Percentiles rank a stretch among this genome's conserved stretches.
phyloP scores from a whole-genome alignment of 2,113 vertebrate genomes.

The Peromyscus californicus region DNA sequence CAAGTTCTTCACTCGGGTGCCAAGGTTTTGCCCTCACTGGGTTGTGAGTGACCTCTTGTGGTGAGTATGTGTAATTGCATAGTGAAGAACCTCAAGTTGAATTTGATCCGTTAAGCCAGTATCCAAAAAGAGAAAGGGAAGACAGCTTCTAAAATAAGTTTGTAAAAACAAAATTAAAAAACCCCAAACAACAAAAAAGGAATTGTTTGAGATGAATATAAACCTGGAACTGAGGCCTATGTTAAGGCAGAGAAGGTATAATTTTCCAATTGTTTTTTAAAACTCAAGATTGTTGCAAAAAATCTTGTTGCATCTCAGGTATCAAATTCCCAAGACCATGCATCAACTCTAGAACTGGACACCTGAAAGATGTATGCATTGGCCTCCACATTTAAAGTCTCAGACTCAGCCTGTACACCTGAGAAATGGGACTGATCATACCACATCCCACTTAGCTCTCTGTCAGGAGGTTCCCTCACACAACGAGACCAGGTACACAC shows the following conservation, averaged over 20 bases:
- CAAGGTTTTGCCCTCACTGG: constrained; percentile 21
- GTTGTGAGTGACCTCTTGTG: constrained; percentile 72
- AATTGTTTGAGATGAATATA: not conserved
- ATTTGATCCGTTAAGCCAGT: not conserved
- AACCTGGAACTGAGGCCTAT: not conserved
- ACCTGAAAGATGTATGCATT: not conserved
- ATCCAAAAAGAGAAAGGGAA: not conserved
- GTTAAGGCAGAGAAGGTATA: not conserved
- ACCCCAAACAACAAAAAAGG: not conserved
- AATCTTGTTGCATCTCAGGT: not conserved
- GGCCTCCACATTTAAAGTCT: not conserved
- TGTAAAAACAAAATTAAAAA: not conserved
- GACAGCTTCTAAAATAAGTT: constrained; percentile 28
- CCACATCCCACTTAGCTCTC: not conserved
- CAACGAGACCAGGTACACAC: not conserved
- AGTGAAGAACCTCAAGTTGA: not conserved
- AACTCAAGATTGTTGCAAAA: constrained; percentile 15
- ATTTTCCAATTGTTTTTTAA: constrained; percentile 32
- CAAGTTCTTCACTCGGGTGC: not conserved
- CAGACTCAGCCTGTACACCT: not conserved
- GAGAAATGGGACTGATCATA: not conserved
- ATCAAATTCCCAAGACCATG: not conserved
- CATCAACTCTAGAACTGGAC: not conserved
- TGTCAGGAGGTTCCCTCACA: not conserved
- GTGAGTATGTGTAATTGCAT: constrained; percentile 45